phyloP scores from a whole-genome alignment of 2,113 vertebrate genomes.

The Menidia beryllina region DNA sequence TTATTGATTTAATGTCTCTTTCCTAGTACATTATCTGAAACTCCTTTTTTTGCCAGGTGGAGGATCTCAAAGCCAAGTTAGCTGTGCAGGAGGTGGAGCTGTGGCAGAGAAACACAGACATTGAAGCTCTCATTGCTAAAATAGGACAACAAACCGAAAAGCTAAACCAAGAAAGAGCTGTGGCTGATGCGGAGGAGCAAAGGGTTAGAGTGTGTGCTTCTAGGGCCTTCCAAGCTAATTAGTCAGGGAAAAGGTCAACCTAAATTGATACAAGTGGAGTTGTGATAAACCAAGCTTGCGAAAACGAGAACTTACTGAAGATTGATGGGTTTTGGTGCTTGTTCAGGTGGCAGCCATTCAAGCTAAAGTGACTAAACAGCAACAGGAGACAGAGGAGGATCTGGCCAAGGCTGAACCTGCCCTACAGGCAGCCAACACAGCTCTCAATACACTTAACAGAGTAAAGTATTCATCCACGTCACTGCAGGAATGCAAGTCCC shows the following conservation, averaged over 20 bases:
- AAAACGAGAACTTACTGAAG: neutral
- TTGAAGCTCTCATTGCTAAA: slow-evolving; percentile 80
- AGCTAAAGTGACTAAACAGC: slow-evolving; percentile 82
- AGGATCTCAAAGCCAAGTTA: slow-evolving; percentile 90
- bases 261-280: neutral
- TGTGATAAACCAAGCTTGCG: neutral
- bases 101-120: slow-evolving; percentile 87
- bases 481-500: neutral
- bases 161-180: slow-evolving; percentile 75
- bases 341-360: slow-evolving; percentile 79
- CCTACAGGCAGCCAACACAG: slow-evolving; percentile 76
- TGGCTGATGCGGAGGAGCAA: slow-evolving; percentile 76
- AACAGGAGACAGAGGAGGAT: slow-evolving; percentile 80
- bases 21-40: too few species aligned
- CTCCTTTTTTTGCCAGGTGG: slow-evolving; percentile 76
- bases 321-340: neutral
- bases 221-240: neutral
- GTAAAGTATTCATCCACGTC: slow-evolving; percentile 38
- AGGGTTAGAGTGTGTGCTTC: slow-evolving; percentile 53
- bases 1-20: neutral
- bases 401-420: slow-evolving; percentile 80
- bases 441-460: slow-evolving; percentile 79
- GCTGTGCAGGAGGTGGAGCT: slow-evolving; percentile 88
- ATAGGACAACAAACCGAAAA: slow-evolving; percentile 81
- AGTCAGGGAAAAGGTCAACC: neutral